Base-by-base conservation (phyloP, 2,113 vertebrate genomes). In the Sakesphorus luctuosus region DNA sequence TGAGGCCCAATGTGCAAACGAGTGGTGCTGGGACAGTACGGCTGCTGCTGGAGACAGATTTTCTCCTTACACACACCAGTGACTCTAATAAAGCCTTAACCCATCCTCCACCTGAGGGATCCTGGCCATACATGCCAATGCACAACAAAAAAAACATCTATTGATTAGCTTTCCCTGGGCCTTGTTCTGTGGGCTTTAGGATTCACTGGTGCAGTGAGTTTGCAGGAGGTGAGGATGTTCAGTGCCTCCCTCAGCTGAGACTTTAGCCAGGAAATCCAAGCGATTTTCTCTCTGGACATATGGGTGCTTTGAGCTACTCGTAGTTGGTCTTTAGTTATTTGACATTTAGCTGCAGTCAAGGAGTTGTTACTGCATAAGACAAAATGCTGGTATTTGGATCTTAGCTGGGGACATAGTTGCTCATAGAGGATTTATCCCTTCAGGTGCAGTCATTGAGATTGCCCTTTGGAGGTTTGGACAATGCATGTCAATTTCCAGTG, bases 1-100 rank as follows among this genome's bases (percentile, higher is more conserved):
- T 43, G 55, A 93, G 90, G 69, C 19, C 5, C 15, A 66, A 62
- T 33, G 55, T 25, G 77, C 46, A 56, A 61, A 36, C 0, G 1
- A 1, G 40, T 75, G 47, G 11, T 80, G 23, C 31, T 0, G 2
- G 74, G 58, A 18, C 0, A 2, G 29, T 29, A 3, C 13, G 53
- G 29, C 49, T 73, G 26, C 59, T 82, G 69, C 18, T 76, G 38
- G 44, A 65, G 9, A 13, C 9, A 40, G 23, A 38, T 79, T 72
- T 88, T 85, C 59, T 56, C 26, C 28, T 77, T 29, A 16, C 14
- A 21, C 0, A 0, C 3, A 1, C 38, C 10, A 43, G 18, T 56
- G 43, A 58, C 20, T 77, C 17, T 59, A 18, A 15, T 33, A 56
- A 85, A 83, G 24, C 8, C 36, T 33, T 31, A 35, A 4, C 4